phyloP scores from a whole-genome alignment of 2,113 vertebrate species.

The Orthonyx spaldingii region DNA sequence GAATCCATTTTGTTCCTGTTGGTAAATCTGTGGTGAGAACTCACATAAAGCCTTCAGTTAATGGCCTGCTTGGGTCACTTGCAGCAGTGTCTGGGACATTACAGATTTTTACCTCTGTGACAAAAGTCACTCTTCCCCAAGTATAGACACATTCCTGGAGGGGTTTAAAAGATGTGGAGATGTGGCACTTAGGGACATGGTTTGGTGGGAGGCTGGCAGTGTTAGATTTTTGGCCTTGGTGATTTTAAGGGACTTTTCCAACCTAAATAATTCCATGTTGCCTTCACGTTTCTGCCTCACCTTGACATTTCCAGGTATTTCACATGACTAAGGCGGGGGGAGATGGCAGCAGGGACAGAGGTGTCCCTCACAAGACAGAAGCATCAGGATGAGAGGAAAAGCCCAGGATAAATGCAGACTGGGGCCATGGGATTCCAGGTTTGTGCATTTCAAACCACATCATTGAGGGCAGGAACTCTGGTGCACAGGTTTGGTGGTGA shows the following conservation, averaged over 20 bases:
- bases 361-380: not conserved
- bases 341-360: not conserved
- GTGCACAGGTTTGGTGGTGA: not conserved
- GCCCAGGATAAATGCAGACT: not conserved
- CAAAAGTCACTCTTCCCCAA: not conserved
- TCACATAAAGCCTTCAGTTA: not conserved
- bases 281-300: not conserved
- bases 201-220: not conserved
- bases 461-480: not conserved
- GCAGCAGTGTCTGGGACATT: not conserved
- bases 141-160: not conserved
- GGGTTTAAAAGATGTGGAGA: not conserved
- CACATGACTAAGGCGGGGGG: not conserved
- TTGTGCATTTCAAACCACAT: not conserved
- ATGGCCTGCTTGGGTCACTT: not conserved
- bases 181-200: not conserved
- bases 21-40: not conserved
- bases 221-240: not conserved
- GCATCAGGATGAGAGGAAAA: not conserved
- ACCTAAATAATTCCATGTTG: not conserved
- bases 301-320: not conserved
- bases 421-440: accelerated
- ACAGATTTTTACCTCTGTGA: not conserved
- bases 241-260: not conserved
- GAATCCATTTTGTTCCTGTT: not conserved